Percentiles rank a stretch among this genome's conserved stretches.
phyloP scores from a whole-genome alignment of 2,888 invertebrate genomes.

The Ditylenchus weischeri region DNA sequence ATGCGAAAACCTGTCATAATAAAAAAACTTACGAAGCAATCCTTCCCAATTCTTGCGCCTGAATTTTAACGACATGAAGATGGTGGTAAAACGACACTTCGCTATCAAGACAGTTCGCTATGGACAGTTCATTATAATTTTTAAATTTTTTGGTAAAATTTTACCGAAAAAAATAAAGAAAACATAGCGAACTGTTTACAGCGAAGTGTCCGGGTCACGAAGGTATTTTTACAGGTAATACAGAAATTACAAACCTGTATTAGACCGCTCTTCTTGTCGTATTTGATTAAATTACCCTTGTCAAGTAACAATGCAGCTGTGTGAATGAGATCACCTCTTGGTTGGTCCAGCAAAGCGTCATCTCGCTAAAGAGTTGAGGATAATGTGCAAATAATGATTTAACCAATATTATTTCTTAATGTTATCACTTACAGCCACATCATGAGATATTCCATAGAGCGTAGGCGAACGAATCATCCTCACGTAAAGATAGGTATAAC shows the following conservation, averaged over 20 bases:
- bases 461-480: constrained; percentile 85
- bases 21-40: constrained; percentile 72
- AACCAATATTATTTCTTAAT: no score
- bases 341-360: constrained; percentile 80
- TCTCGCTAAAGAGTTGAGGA: constrained; percentile 66
- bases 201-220: no score
- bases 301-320: constrained; percentile 87
- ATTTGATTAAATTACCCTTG: constrained; percentile 88
- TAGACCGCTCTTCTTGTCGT: constrained; percentile 86
- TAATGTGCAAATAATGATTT: no score
- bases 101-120: no score
- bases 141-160: no score
- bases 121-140: no score
- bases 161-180: no score
- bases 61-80: background rate
- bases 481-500: constrained; percentile 93
- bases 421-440: constrained; percentile 35
- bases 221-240: constrained; percentile 57
- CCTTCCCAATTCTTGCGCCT: constrained; percentile 85
- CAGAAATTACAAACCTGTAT: constrained; percentile 64
- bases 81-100: no score
- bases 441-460: constrained; percentile 75
- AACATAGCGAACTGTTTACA: no score
- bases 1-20: no score
- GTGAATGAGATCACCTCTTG: constrained; percentile 88